phyloP scores from a whole-genome alignment of 2,888 invertebrate species.

The Sipunculus nudus region DNA sequence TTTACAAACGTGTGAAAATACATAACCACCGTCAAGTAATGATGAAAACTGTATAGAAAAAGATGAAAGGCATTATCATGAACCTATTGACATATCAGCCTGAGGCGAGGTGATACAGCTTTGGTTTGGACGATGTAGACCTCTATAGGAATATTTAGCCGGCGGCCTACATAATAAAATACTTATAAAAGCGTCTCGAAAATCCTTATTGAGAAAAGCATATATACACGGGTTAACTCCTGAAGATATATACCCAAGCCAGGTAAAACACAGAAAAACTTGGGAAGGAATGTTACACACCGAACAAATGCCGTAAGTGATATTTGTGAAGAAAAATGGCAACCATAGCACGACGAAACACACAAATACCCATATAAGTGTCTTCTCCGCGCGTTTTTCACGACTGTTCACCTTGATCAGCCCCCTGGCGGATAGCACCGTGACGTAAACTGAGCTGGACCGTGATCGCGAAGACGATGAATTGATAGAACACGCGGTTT shows the following conservation, averaged over 20 bases:
- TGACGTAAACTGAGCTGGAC: no score
- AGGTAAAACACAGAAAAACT: conserved; percentile 32
- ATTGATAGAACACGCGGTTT: no score
- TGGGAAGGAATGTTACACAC: conserved; percentile 33
- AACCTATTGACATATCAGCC: no score
- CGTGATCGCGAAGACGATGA: no score
- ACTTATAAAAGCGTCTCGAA: conserved; percentile 36
- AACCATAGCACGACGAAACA: conserved; percentile 41
- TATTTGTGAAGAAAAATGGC: conserved; percentile 40
- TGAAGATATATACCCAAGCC: conserved; percentile 43
- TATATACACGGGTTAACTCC: conserved; percentile 44
- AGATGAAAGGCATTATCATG: no score
- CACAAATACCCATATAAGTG: conserved; percentile 42
- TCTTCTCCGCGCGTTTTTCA: conserved; percentile 39
- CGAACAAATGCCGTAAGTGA: conserved; percentile 37
- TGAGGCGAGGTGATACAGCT: no score
- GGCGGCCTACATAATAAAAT: conserved; percentile 26
- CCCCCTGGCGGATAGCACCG: conserved; percentile 10
- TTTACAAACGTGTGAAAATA: no score
- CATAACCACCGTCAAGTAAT: no score
- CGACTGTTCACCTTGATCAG: conserved; percentile 29
- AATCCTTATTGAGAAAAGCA: conserved; percentile 40
- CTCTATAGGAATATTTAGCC: no score
- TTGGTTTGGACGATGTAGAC: no score
- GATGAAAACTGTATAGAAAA: no score